A percentile compares a stretch with the other conserved stretches of the same genome.
phyloP scores from a whole-genome alignment of 2,888 invertebrate species.

The Agrypnus murinus region DNA sequence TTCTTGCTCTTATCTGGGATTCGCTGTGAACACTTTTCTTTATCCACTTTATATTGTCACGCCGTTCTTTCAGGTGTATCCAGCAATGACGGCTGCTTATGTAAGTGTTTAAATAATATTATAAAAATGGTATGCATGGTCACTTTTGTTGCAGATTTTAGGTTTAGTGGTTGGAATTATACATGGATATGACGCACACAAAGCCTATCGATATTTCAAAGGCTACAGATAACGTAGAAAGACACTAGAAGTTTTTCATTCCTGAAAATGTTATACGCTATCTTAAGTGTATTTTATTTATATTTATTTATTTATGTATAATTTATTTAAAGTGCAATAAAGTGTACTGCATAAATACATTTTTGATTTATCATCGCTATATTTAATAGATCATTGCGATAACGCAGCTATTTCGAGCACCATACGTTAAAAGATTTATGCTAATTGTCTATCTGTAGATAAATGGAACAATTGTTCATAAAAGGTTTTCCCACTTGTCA shows the following conservation, averaged over 20 bases:
- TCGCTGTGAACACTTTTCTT: conserved; percentile 84
- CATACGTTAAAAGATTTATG: no score
- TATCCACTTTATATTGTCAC: conserved; percentile 84
- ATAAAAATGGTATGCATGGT: background rate
- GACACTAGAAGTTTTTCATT: conserved; percentile 1
- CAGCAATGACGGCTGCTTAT: conserved; percentile 91
- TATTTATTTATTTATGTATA: background rate
- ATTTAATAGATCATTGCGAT: no score
- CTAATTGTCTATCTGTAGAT: no score
- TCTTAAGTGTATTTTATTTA: background rate
- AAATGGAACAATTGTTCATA: no score
- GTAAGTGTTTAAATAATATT: conserved; percentile 75
- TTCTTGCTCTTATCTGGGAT: conserved; percentile 86
- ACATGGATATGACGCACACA: conserved; percentile 86
- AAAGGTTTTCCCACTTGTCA: no score
- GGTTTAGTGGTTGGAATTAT: conserved; percentile 84
- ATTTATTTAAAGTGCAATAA: no score
- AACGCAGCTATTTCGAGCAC: no score
- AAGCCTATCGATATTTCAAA: conserved; percentile 81
- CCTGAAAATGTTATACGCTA: background rate
- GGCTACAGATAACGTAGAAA: conserved; percentile 73
- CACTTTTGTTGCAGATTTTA: conserved; percentile 78
- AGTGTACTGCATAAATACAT: no score
- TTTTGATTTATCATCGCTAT: no score
- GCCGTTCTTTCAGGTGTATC: conserved; percentile 87